Conservation (phyloP, 2,888 invertebrate genomes). For the Pristionchus arcanus region DNA sequence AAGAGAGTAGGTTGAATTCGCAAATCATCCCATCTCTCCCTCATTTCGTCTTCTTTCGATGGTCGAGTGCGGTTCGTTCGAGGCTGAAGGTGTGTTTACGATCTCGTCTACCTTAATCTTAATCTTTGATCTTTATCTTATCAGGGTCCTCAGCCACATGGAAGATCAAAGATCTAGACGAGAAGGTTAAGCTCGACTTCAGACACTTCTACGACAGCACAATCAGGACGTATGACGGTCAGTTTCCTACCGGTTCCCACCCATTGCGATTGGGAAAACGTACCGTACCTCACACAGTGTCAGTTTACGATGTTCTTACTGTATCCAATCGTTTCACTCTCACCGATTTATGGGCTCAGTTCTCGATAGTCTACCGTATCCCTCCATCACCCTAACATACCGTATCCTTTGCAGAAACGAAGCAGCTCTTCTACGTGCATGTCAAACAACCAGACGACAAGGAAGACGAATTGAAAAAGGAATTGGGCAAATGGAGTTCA, state of each 20-base stretch:
- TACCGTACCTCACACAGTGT: no score
- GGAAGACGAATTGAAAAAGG: not conserved
- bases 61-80: not conserved
- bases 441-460: not conserved
- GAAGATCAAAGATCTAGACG: not conserved
- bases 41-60: constrained; percentile 4
- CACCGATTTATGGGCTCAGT: no score
- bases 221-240: constrained; percentile 6
- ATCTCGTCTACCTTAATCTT: not conserved
- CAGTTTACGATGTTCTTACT: no score
- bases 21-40: not conserved
- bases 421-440: not conserved
- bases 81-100: not conserved
- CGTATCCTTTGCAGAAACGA: not conserved
- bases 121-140: not conserved
- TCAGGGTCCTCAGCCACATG: not conserved
- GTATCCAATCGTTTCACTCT: no score
- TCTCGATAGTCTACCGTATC: not conserved
- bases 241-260: no score
- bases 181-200: not conserved
- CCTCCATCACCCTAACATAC: not conserved
- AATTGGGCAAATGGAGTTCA: not conserved
- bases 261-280: no score
- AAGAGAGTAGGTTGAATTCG: not conserved
- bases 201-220: not conserved